Evolutionary conservation across 2,888 invertebrate genomes (phyloP), one percentile per base, ranked within the genome.

Genomic region (Amphipoea lucens): DNA sequence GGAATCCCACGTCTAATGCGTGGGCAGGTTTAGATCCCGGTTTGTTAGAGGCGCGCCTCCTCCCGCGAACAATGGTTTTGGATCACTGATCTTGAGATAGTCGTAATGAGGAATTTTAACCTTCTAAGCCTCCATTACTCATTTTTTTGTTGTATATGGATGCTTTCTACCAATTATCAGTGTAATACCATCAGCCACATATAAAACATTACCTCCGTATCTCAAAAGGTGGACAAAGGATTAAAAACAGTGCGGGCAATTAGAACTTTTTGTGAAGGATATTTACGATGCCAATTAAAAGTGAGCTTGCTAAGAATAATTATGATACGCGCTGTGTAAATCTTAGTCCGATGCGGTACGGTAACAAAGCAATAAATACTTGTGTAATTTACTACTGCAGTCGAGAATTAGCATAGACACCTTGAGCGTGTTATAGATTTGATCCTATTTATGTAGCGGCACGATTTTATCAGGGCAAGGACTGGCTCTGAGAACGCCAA

Each of bases 331-430:
- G 74, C 57, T 54, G 81, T 82, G 80, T 87, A 83, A 86, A 89
- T 89, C 79, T 83, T 79, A 54, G 72, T 68, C 79, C 75, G 81
- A 83, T 83, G 84, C 76, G 86, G 73, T 81, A 69, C 73, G 79
- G 80, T 88, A 88, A 90, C 88, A 90, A 84, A 85, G 88, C 89
- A 83, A 90, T 90, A 90, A 90, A 90, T 90, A 89, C 81, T 81
- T 78, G 76, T 77, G 79, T 85, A 81, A 87, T 88, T 88, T 89
- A 87, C 82, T 65, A 71, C 76, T 48, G 77, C 72, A 23, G 62
- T 60, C 63, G 51, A 60, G 79, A 83, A 88, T 89, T 89, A 88
- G 77, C 89, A 89, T 86, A 81, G 82, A 79, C 81, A 83, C 80
- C 80, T 85, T 80, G 83, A 83, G 73, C 67, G 75, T 72, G 79